Evolutionary conservation across 2,113 vertebrate genomes (phyloP).

Genomic region (Alethe diademata): DNA sequence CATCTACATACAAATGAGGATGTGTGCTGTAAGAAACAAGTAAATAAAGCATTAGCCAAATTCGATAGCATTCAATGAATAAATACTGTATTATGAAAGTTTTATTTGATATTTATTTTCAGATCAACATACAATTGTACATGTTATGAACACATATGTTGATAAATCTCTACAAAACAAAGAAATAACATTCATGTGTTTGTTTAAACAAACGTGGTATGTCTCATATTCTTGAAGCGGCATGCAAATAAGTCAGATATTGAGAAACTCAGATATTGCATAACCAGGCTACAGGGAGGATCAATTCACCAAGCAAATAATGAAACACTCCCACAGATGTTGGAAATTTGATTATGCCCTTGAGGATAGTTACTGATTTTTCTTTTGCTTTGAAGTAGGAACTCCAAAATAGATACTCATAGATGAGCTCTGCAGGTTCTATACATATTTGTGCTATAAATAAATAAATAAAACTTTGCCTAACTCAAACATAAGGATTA

Average conservation of each 20-base stretch:
- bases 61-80: background rate
- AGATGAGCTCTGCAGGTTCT: background rate
- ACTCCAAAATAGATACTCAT: background rate
- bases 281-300: background rate
- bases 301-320: background rate
- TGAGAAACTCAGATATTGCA: background rate
- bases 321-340: background rate
- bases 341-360: background rate
- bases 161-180: background rate
- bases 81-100: background rate
- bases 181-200: background rate
- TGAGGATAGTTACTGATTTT: background rate
- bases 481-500: background rate
- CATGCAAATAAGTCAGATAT: background rate
- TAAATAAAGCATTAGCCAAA: background rate
- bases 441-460: background rate
- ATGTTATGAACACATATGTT: background rate
- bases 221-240: background rate
- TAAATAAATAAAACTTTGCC: background rate
- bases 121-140: background rate
- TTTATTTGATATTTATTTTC: background rate
- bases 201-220: background rate
- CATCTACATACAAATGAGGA: conserved; percentile 10
- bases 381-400: background rate
- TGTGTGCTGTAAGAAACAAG: background rate